phyloP scores from a whole-genome alignment of 2,888 invertebrate genomes.

The Pecten maximus region DNA sequence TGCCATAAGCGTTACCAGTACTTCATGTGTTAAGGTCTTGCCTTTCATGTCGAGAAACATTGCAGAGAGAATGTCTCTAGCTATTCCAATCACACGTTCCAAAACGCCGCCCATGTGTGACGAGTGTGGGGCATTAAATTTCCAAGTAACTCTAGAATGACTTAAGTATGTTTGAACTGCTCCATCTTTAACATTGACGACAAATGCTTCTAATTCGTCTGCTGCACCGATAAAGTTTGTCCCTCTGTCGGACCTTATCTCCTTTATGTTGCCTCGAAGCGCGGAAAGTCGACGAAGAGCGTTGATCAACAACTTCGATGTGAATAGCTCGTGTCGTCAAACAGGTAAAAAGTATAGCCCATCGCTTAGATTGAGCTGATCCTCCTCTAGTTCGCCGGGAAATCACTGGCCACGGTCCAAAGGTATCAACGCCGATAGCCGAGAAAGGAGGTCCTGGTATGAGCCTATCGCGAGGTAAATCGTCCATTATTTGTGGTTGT shows the following conservation, averaged over 20 bases:
- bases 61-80: background rate
- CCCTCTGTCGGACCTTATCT: background rate
- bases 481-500: background rate
- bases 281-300: background rate
- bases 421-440: background rate
- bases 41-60: background rate
- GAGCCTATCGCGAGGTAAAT: background rate
- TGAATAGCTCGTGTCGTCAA: background rate
- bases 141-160: background rate
- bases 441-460: background rate
- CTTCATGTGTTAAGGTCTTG: background rate
- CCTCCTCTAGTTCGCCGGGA: background rate
- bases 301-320: background rate
- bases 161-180: background rate
- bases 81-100: background rate
- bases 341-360: background rate
- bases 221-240: background rate
- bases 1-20: background rate
- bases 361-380: background rate
- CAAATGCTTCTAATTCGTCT: background rate
- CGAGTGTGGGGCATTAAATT: background rate
- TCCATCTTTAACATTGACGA: background rate
- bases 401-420: background rate
- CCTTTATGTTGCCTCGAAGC: background rate
- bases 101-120: background rate